A percentile compares a stretch with the other conserved stretches of the same genome.
Evolutionary conservation across 2,888 invertebrate genomes (phyloP).

Genomic region (Rhagonycha fulva): DNA sequence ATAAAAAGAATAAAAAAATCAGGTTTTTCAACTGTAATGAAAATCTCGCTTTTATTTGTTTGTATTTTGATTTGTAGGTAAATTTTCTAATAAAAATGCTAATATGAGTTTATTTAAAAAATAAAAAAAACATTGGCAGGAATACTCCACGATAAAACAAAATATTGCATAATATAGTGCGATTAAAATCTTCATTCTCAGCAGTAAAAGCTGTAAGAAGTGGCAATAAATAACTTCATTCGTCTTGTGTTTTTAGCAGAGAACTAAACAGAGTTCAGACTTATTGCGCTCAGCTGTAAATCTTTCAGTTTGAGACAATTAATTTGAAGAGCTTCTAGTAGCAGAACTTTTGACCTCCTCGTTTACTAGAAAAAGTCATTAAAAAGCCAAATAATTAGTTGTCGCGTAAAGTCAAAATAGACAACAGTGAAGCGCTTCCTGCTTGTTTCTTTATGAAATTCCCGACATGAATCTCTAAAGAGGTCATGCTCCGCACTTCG

Average conservation of each 20-base stretch:
- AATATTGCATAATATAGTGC: constrained; percentile 22
- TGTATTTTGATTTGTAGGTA: neutral
- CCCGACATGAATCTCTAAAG: constrained; percentile 23
- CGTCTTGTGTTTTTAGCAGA: constrained; percentile 25
- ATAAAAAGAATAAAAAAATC: neutral
- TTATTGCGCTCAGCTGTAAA: constrained; percentile 33
- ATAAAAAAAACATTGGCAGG: neutral
- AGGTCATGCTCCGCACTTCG: constrained; percentile 4
- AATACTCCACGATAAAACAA: neutral
- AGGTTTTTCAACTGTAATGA: neutral
- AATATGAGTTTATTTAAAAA: constrained; percentile 5
- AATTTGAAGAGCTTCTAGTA: constrained; percentile 4
- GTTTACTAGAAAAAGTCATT: constrained; percentile 8
- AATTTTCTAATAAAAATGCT: constrained; percentile 4
- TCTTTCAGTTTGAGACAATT: constrained; percentile 30
- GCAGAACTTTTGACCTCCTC: neutral
- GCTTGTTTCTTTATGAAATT: constrained; percentile 24
- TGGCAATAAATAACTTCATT: constrained; percentile 23
- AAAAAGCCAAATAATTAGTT: constrained; percentile 18
- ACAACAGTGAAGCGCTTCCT: constrained; percentile 1
- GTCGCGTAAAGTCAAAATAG: constrained; percentile 7
- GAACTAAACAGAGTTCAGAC: constrained; percentile 32
- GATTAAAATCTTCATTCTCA: constrained; percentile 34
- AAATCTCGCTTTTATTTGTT: neutral
- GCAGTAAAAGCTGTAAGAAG: constrained; percentile 26